Conservation (phyloP, 2,888 invertebrate species). For the Lasioglossum calceatum region DNA sequence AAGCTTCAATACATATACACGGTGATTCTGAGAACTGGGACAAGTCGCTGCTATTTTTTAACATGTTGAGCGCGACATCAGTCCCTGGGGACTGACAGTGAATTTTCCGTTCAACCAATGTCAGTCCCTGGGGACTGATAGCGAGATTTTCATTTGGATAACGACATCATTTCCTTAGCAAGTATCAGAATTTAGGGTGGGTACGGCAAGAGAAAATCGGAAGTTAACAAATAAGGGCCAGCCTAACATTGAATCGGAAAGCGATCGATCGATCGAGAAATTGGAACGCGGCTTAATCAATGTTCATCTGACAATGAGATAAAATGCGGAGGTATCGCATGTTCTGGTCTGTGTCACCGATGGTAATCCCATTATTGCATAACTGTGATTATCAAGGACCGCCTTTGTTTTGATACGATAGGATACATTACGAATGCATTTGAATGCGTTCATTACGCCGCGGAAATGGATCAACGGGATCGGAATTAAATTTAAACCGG, state of each 20-base stretch:
- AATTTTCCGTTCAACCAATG: too few species aligned
- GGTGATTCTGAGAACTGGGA: too few species aligned
- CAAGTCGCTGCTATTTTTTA: too few species aligned
- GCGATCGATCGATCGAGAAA: background rate
- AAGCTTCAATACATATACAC: too few species aligned
- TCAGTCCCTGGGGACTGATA: too few species aligned
- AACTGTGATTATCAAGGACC: background rate
- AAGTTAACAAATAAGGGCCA: too few species aligned
- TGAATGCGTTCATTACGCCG: background rate
- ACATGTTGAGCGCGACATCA: too few species aligned
- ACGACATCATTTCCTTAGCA: too few species aligned
- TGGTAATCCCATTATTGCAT: background rate
- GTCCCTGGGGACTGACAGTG: too few species aligned
- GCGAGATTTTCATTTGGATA: too few species aligned
- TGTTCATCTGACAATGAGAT: background rate
- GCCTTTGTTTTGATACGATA: background rate
- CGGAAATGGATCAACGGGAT: background rate
- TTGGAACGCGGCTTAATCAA: background rate
- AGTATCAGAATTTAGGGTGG: too few species aligned
- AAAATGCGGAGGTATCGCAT: background rate
- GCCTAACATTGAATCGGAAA: background rate
- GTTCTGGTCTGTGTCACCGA: background rate
- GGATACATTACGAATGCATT: conserved; percentile 9
- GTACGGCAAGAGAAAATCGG: too few species aligned
- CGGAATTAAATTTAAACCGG: background rate